These are phyloP conservation scores for Phyllostomus hastatus DNA, from an alignment of 2,113 vertebrate genomes.

Conservation along the genomic window DNA sequence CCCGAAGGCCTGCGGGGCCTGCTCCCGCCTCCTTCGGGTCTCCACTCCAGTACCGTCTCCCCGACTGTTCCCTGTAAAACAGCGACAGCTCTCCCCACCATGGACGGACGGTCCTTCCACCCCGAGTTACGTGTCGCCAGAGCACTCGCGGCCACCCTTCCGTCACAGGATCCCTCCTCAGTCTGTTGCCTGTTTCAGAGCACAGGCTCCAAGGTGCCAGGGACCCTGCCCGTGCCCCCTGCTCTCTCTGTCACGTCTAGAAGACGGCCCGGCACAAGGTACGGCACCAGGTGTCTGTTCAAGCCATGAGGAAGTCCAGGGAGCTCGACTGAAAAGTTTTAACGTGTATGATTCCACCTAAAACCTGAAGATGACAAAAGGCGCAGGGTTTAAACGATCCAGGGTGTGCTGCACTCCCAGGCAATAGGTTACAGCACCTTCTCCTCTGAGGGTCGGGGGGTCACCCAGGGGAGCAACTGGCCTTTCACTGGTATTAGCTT, in stretches of 20 bases:
- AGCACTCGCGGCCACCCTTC: background rate
- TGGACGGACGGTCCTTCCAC: no score
- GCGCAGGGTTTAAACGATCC: background rate
- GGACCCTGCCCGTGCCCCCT: background rate
- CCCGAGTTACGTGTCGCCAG: background rate
- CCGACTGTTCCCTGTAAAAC: background rate
- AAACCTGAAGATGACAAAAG: conserved; percentile 6
- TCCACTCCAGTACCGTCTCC: background rate
- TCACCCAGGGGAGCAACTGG: background rate
- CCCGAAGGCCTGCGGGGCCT: background rate
- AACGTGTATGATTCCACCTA: background rate
- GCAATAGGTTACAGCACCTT: background rate
- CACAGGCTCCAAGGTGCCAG: background rate
- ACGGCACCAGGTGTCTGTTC: background rate
- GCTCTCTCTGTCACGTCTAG: background rate
- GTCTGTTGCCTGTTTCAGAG: background rate
- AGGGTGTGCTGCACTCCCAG: background rate
- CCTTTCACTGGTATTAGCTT: background rate
- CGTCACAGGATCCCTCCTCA: background rate
- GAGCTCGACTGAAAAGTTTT: background rate
- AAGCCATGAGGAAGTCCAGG: background rate
- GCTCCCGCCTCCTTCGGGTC: background rate
- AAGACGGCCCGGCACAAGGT: background rate
- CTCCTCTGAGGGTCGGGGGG: background rate
- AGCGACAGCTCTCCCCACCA: background rate